Conservation (phyloP, 2,888 invertebrate genomes). For the Anthoptus insignis region DNA sequence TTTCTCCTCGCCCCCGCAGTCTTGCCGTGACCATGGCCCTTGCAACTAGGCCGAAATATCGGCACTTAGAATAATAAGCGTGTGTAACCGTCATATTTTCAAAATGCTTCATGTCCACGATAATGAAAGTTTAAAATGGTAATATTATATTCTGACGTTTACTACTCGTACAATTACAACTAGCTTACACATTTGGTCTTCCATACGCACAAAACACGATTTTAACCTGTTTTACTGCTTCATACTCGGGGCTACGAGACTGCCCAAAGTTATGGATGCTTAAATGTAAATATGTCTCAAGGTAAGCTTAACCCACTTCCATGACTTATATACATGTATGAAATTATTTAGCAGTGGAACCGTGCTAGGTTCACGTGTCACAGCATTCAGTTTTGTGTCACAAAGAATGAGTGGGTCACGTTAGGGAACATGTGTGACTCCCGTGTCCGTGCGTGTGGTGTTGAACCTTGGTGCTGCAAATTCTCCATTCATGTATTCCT, state of each 20-base stretch:
- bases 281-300: background rate
- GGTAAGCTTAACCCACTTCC: slow-evolving; percentile 8
- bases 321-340: background rate
- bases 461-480: slow-evolving; percentile 58
- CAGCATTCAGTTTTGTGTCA: slow-evolving; percentile 39
- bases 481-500: slow-evolving; percentile 67
- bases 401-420: slow-evolving; percentile 55
- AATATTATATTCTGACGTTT: too few species aligned
- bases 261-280: background rate
- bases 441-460: slow-evolving; percentile 61
- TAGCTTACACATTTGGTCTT: too few species aligned
- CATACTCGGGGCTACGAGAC: background rate
- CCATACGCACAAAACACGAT: background rate
- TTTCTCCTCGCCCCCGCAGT: too few species aligned
- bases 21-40: too few species aligned
- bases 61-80: too few species aligned
- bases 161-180: too few species aligned
- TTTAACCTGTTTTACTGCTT: slow-evolving; percentile 2
- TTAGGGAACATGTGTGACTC: slow-evolving; percentile 53
- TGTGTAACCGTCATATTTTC: too few species aligned
- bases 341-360: slow-evolving; percentile 39
- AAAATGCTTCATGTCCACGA: too few species aligned
- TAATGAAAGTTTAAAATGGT: too few species aligned
- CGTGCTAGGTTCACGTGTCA: slow-evolving; percentile 43
- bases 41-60: too few species aligned